A percentile compares a stretch with the other conserved stretches of the same genome.
Conservation (phyloP, 2,113 vertebrate species). For the Calidris pugnax region DNA sequence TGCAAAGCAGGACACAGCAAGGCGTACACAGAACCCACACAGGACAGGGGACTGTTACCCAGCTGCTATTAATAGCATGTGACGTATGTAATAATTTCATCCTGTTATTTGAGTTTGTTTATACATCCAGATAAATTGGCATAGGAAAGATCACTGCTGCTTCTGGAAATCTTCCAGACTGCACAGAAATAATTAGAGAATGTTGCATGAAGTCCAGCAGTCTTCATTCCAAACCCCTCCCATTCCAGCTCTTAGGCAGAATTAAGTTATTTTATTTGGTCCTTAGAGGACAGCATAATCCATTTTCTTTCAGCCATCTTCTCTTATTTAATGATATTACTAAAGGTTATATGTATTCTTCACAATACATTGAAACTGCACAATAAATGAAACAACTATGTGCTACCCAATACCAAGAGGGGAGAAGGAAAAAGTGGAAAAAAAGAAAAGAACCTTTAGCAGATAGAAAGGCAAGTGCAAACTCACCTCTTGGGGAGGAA, state of each 20-base stretch:
- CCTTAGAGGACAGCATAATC: background rate
- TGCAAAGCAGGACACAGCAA: background rate
- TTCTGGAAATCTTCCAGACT: background rate
- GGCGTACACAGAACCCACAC: fast-evolving
- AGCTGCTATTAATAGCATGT: background rate
- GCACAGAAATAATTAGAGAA: background rate
- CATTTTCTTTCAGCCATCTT: background rate
- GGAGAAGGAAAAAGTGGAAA: background rate
- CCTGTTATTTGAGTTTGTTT: background rate
- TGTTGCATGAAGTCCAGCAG: background rate
- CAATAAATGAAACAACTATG: background rate
- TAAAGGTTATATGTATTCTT: background rate
- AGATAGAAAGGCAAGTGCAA: background rate
- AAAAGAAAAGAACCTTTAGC: background rate
- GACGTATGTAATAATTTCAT: background rate
- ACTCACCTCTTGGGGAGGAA: slow-evolving; percentile 94
- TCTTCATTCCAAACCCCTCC: background rate
- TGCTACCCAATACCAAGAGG: background rate
- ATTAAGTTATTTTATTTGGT: background rate
- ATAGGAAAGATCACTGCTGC: background rate
- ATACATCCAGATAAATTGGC: background rate
- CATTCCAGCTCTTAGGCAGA: background rate
- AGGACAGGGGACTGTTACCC: background rate
- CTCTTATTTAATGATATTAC: background rate
- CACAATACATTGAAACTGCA: background rate